Base-by-base conservation (phyloP, 2,797 vertebrate genomes). In the Chloroceryle amazona region DNA sequence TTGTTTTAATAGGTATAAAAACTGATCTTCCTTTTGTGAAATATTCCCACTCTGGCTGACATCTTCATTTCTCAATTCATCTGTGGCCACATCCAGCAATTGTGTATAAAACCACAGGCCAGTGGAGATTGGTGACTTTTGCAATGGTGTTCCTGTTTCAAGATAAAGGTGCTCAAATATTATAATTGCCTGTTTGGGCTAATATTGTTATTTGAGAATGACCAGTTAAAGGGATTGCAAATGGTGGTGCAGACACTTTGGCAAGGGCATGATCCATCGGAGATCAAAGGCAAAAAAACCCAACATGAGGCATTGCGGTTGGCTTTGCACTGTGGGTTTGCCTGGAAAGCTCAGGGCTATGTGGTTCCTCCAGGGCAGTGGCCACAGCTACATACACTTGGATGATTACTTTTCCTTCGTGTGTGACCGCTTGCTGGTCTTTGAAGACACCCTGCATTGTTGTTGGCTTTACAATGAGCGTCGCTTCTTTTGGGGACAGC, bases 261-360 rank as follows among this genome's bases (percentile, higher is more conserved):
- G 14, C 46, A 61, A 42, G 51, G 35, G 1, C 7, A 3, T 1
- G 15, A 49, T 3, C 4, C 19, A 22, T 33, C 55, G 10, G 49
- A 85, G 65, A 67, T 11, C 1, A 12, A 63, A 65, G 31, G 18
- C 47, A 33, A 51, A 23, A 35, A 33, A 37, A 28, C 66, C 72
- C 42, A 33, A 33, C 10, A 19, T 2, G 15, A 13, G 26, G 26
- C 19, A 6, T 71, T 1, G 3, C 0, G 0, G 31, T 35, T 71
- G 82, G 33, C 13, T 42, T 76, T 35, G 46, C 35, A 4, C 21
- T 0, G 2, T 25, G 10, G 26, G 11, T 72, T 72, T 78, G 65
- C 49, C 63, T 0, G 1, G 29, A 49, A 49, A 65, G 41, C 13
- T 0, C 49, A 28, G 1, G 49, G 54, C 63, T n/a, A 33, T 0